phyloP scores from a whole-genome alignment of 2,113 vertebrate species.

The Gobio gobio region DNA sequence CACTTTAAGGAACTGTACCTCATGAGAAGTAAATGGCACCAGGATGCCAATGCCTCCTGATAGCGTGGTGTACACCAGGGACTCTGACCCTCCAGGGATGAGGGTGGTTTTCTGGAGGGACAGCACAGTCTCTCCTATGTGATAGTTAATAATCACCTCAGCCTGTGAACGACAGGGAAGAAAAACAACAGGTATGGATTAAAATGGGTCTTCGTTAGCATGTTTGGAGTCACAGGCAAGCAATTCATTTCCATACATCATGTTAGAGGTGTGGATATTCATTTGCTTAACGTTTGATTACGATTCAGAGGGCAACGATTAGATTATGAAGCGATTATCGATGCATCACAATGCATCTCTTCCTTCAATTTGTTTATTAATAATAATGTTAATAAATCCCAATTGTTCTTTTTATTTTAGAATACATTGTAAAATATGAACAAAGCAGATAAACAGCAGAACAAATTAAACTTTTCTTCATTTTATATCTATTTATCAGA shows the following conservation, averaged over 20 bases:
- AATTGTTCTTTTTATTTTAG: no score
- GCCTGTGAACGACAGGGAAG: slow-evolving; percentile 76
- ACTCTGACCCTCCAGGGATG: slow-evolving; percentile 96
- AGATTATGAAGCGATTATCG: no score
- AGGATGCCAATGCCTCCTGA: slow-evolving; percentile 96
- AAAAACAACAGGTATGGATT: neutral
- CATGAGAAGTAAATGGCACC: slow-evolving; percentile 97
- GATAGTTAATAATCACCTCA: slow-evolving; percentile 96
- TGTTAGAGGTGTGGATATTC: no score
- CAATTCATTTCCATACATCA: neutral
- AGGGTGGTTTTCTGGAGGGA: slow-evolving; percentile 97
- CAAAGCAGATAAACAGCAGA: no score
- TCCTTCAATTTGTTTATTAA: no score
- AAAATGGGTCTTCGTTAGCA: neutral
- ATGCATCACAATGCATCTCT: no score
- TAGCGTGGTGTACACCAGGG: slow-evolving; percentile 94
- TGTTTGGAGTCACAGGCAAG: neutral
- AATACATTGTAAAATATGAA: no score
- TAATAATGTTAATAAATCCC: no score
- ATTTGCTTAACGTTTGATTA: no score
- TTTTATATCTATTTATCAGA: no score
- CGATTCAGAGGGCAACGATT: no score
- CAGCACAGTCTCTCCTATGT: slow-evolving; percentile 92
- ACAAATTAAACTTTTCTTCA: no score
- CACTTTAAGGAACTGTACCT: slow-evolving; percentile 75